A percentile compares a stretch with the other conserved stretches of the same genome.
Evolutionary conservation across 2,888 invertebrate species (phyloP).

Genomic region (Chaetogeoica ovagalla): DNA sequence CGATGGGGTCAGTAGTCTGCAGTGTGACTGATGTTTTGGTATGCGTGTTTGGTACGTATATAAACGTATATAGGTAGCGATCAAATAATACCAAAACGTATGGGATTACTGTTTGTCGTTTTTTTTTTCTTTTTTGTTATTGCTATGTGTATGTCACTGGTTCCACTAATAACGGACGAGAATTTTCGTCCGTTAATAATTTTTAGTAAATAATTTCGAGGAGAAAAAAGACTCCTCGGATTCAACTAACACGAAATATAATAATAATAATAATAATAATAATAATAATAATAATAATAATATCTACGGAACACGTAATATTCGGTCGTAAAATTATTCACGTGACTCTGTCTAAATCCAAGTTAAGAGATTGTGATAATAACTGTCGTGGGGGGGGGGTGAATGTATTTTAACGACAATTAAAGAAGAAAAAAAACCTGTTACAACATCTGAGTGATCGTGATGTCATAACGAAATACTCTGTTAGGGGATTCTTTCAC

Average conservation of each 20-base stretch:
- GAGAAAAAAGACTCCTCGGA: too few relatives aligned
- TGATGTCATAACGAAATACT: background rate
- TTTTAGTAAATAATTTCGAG: too few relatives aligned
- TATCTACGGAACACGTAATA: too few relatives aligned
- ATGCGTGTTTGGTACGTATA: background rate
- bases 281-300: too few relatives aligned
- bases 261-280: too few relatives aligned
- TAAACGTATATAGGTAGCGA: background rate
- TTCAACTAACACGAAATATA: too few relatives aligned
- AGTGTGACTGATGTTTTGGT: conserved; percentile 29
- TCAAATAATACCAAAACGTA: background rate
- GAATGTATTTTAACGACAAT: background rate
- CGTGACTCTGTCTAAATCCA: background rate
- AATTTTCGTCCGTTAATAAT: too few relatives aligned
- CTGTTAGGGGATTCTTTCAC: background rate
- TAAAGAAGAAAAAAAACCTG: background rate
- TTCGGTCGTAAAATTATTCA: too few relatives aligned
- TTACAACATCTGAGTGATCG: background rate
- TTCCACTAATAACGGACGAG: too few relatives aligned
- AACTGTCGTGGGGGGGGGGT: too few relatives aligned
- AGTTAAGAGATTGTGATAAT: background rate
- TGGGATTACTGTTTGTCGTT: background rate
- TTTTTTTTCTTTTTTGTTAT: conserved; percentile 1
- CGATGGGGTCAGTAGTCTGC: conserved; percentile 24
- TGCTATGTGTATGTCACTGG: background rate